Evolutionary conservation across 2,113 vertebrate species (phyloP), one percentile per base, ranked within the genome.

Genomic region (Gavia stellata): DNA sequence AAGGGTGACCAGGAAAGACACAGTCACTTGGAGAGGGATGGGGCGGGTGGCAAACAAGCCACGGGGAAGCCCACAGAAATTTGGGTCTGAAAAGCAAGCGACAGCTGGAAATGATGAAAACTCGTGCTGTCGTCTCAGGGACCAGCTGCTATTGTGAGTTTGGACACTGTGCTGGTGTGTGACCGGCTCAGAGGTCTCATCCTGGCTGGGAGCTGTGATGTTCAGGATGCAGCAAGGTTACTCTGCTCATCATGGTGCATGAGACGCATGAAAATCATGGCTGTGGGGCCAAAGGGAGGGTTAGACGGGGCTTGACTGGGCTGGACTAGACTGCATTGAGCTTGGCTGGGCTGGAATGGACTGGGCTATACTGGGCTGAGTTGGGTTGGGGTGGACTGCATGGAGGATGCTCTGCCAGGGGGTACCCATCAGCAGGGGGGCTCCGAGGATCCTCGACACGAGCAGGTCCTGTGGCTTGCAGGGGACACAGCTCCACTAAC

Each of bases 371-470:
- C 12, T 40, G 80, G 44, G 50, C 23, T 75, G 38, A 65, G 36
- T 10, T 42, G 40, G 52, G 34, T 5, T 19, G 58, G 16, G 33
- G 33, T n/a, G 63, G 29, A 8, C 28, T 25, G 33, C 36, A 17
- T 11, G 24, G 44, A 45, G 44, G 44, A 28, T 31, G 42, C 42
- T 52, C 59, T 44, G 66, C 29, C 38, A 7, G 59, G 20, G 45
- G 52, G 33, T 66, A 5, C 38, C 17, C 74, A 42, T n/a, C 31
- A 28, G 17, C 50, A 33, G 61, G 14, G 28, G 12, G 9, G 23
- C 20, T 63, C 25, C 0, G 1, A 56, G 59, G 28, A 17, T 25
- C 24, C 49, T 56, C 1, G 5, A 9, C 25, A 34, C 0, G 2
- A n/a, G 63, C 13, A 8, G 56, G 14, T 71, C 78, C 50, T 26